Percentiles rank a stretch among this genome's conserved stretches.
Evolutionary conservation across 2,113 vertebrate genomes (phyloP).

Genomic region (Psephotus haematonotus): DNA sequence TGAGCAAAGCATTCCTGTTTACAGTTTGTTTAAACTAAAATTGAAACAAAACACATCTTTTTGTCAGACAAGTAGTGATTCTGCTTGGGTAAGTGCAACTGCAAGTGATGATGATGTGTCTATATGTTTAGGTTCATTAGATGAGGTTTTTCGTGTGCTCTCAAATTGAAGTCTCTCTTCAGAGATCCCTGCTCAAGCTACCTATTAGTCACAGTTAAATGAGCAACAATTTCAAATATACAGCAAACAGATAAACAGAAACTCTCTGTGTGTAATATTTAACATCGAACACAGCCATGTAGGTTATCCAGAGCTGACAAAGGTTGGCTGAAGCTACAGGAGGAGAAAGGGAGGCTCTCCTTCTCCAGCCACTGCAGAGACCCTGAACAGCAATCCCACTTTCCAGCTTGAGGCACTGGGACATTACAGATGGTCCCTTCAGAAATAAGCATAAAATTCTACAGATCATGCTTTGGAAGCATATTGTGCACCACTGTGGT

Average conservation of each 20-base stretch:
- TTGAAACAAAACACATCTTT: not conserved
- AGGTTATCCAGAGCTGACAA: not conserved
- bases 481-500: not conserved
- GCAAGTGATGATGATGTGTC: not conserved
- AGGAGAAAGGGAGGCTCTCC: not conserved
- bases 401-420: not conserved
- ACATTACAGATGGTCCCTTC: not conserved
- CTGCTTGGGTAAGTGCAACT: not conserved
- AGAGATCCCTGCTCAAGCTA: not conserved
- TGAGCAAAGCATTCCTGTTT: not conserved
- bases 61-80: not conserved
- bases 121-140: not conserved
- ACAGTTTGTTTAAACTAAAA: not conserved
- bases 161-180: not conserved
- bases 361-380: not conserved
- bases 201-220: slow-evolving; percentile 30
- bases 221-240: not conserved
- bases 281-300: not conserved
- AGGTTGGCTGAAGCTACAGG: not conserved
- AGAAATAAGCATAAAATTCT: not conserved
- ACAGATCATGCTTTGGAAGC: not conserved
- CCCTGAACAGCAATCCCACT: not conserved
- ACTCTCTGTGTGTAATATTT: not conserved
- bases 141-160: not conserved
- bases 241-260: not conserved